Base-by-base conservation (phyloP, 2,888 invertebrate species). In the Idaea aversata region DNA sequence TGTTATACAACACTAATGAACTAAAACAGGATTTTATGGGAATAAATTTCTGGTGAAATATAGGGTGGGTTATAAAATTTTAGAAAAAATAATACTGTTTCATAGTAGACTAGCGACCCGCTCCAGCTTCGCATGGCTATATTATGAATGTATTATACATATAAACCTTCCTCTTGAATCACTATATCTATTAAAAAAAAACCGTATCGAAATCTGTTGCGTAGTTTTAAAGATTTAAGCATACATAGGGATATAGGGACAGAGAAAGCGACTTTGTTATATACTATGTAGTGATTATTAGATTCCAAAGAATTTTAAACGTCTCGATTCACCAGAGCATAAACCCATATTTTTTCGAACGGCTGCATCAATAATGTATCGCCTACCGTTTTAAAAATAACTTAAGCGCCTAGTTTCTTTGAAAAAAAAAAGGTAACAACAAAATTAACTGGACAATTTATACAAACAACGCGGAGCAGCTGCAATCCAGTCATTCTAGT, bases 1-100 rank as follows among this genome's bases (percentile, higher is more conserved):
- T 67, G 68, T 72, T 72, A 67, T 65, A 67, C 68, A 67, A 70
- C 64, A 63, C 73, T 73, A 71, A 75, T 73, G 70, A 76, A 73
- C 71, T 61, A 63, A 70, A 67, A 65, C 47, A 47, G 47, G 47
- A 57, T 59, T 59, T 47, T 65, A 63, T 62, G 63, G 58, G 63
- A 63, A 47, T 64, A 25, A 57, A 62, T 36, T 25, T 25, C 25
- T 25, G 16, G 16, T 36, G 61, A 16, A 67, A 63, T 64, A 36
- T 47, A 13, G 13, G 47, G 47, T 7, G 47, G 4, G 1, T 25
- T 25, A 25, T 25, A 25, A n/a, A n/a, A n/a, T n/a, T n/a, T n/a
- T n/a, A n/a, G 38, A 5, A 36, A 36, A 36, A 36, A 36, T 36
- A 36, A 5, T 6, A 36, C 36, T 36, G 6, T 36, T 36, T 36